Conservation (phyloP, 2,113 vertebrate species). For the Vireo altiloquus region DNA sequence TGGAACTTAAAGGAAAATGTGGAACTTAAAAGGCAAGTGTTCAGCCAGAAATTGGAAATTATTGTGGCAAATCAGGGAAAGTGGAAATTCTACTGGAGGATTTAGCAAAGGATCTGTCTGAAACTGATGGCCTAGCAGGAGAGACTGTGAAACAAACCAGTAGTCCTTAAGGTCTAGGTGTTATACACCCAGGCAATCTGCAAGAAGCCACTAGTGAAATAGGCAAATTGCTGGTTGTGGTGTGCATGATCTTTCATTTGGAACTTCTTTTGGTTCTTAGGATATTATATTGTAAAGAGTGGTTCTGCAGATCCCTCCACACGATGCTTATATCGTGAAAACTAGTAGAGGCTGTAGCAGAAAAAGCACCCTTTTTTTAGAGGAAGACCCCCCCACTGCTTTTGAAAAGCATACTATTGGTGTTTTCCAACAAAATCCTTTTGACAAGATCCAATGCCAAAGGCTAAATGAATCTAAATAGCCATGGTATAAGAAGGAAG, state of each 20-base stretch:
- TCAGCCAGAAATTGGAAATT: background rate
- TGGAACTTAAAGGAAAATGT: background rate
- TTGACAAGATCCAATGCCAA: background rate
- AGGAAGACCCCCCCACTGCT: rapidly evolving
- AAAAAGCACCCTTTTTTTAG: background rate
- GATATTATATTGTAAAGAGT: background rate
- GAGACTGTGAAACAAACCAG: background rate
- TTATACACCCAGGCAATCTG: background rate
- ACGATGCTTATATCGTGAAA: background rate
- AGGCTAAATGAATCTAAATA: background rate
- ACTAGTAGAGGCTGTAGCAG: background rate
- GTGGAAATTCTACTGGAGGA: background rate
- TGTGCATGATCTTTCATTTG: background rate
- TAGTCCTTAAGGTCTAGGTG: background rate
- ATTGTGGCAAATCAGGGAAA: background rate
- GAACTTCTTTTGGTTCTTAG: background rate
- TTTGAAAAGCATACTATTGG: background rate
- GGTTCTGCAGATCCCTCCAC: background rate
- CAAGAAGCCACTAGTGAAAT: background rate
- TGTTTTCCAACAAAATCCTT: background rate
- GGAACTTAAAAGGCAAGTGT: background rate
- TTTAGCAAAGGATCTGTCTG: background rate
- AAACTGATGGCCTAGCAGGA: background rate
- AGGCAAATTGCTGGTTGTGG: background rate
- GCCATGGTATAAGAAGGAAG: background rate